phyloP scores from a whole-genome alignment of 2,888 invertebrate species.

The Drosophila barbarae region DNA sequence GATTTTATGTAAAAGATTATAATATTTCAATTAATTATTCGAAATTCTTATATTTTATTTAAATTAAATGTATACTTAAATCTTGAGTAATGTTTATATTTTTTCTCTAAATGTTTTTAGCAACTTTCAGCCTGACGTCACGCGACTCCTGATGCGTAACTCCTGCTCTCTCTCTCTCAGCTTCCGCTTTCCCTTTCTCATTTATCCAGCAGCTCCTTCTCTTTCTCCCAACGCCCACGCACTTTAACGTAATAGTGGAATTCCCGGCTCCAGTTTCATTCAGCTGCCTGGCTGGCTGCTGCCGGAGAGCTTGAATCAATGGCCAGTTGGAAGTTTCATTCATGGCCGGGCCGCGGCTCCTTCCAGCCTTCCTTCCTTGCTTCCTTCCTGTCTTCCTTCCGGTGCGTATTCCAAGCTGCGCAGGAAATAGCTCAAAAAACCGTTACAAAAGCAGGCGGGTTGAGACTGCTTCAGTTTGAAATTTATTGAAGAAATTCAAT shows the following conservation, averaged over 20 bases:
- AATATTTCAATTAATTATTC: neutral
- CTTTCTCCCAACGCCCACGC: constrained; percentile 15
- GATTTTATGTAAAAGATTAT: too few relatives aligned
- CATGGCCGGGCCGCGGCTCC: constrained; percentile 33
- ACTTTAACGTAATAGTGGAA: constrained; percentile 15
- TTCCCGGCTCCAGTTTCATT: constrained; percentile 39
- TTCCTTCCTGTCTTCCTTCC: neutral
- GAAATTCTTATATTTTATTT: too few relatives aligned
- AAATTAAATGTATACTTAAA: neutral
- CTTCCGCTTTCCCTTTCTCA: neutral
- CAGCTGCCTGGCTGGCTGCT: constrained; percentile 10
- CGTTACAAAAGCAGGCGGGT: constrained; percentile 17
- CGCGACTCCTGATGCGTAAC: constrained; percentile 22
- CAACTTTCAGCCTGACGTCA: constrained; percentile 28
- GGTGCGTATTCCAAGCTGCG: constrained; percentile 50
- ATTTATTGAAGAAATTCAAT: neutral
- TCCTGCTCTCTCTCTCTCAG: constrained; percentile 1
- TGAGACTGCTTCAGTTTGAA: neutral
- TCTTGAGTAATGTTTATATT: neutral
- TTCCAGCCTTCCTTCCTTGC: constrained; percentile 16
- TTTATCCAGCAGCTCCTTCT: neutral
- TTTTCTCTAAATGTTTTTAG: neutral
- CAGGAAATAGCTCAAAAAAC: neutral
- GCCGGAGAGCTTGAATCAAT: constrained; percentile 23
- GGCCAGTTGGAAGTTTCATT: constrained; percentile 51